Evolutionary conservation across 2,113 vertebrate genomes (phyloP).

Genomic region (Datnioides undecimradiatus): DNA sequence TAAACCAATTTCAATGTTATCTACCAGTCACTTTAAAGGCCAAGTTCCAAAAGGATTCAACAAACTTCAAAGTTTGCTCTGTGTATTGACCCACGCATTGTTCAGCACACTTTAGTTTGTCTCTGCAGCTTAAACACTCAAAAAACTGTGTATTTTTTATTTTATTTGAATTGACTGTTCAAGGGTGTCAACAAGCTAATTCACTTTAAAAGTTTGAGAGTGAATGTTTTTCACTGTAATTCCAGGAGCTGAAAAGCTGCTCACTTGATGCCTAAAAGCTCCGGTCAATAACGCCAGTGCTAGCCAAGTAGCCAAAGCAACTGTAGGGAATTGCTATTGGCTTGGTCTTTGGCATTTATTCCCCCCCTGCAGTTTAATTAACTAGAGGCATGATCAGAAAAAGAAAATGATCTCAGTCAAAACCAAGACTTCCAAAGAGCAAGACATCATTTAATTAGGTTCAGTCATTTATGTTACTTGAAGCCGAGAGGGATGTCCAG

Average conservation of each 20-base stretch:
- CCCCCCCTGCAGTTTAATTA: constrained; percentile 30
- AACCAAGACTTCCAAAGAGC: constrained; percentile 14
- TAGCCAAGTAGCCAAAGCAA: neutral
- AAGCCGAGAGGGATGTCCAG: neutral
- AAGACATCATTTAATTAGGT: constrained; percentile 17
- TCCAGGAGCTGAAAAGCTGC: neutral
- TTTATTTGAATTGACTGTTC: neutral
- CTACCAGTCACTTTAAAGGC: no score
- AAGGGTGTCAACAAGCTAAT: neutral
- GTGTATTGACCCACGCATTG: neutral
- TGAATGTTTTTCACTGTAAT: neutral
- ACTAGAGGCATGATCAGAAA: neutral
- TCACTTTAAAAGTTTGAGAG: neutral
- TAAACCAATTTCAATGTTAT: no score
- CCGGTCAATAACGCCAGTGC: constrained; percentile 1
- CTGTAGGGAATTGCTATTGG: neutral
- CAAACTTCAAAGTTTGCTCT: neutral
- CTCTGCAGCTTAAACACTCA: neutral
- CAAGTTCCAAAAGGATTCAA: neutral
- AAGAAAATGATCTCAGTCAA: neutral
- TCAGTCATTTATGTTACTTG: constrained; percentile 4
- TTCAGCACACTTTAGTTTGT: neutral
- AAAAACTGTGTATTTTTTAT: neutral
- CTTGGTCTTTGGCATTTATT: constrained; percentile 12
- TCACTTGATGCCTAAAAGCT: neutral